These are phyloP conservation scores for Neolamprologus tretocephalus DNA, from an alignment of 2,113 vertebrate genomes.

Conservation along the genomic window DNA sequence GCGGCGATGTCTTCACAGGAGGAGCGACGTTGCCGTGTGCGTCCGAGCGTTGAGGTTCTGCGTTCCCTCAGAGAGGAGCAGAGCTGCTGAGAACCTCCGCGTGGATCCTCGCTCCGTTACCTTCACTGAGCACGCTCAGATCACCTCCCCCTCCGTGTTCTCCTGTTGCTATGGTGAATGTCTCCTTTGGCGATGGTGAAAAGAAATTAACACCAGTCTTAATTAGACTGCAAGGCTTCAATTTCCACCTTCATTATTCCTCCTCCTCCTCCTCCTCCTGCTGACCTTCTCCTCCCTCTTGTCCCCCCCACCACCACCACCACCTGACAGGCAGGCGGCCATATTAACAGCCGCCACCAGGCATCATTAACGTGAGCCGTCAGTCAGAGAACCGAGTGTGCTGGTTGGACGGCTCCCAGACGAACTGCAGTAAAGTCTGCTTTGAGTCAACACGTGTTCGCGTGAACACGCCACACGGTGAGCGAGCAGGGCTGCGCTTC, in stretches of 20 bases:
- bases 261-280: background rate
- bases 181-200: slow-evolving; percentile 24
- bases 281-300: slow-evolving; percentile 11
- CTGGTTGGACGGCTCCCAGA: background rate
- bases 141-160: background rate
- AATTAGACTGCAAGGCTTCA: slow-evolving; percentile 59
- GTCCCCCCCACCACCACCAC: background rate
- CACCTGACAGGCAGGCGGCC: slow-evolving; percentile 2
- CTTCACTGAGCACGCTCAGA: background rate
- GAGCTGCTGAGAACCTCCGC: background rate
- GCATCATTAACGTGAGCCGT: slow-evolving; percentile 22
- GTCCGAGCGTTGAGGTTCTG: background rate
- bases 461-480: background rate
- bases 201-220: slow-evolving; percentile 63
- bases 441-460: background rate
- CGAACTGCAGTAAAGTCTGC: background rate
- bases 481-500: background rate
- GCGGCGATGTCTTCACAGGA: background rate
- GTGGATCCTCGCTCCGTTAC: background rate
- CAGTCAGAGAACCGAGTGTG: background rate
- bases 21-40: too few species aligned
- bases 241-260: slow-evolving; percentile 12
- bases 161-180: slow-evolving; percentile 61
- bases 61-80: background rate
- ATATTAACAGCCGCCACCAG: slow-evolving; percentile 28